Base-by-base conservation (phyloP, 2,797 vertebrate genomes). In the Knipowitschia caucasica region DNA sequence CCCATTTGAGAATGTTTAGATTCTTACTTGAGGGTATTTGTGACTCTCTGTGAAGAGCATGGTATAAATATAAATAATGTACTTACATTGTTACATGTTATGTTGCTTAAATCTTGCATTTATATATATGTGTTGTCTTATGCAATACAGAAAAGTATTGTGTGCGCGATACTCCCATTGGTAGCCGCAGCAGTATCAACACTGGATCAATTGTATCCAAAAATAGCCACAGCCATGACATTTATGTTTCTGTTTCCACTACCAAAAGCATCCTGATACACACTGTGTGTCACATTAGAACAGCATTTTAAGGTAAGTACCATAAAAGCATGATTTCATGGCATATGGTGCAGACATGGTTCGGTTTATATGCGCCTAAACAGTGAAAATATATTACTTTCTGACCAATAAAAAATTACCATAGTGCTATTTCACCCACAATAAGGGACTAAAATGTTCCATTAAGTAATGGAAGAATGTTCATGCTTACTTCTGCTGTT, bases 401-500 rank as follows among this genome's bases (percentile, higher is more conserved):
- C 9, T 5, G 38, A 40, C 4, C 15, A 18, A 18, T 39, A 7
- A 8, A 2, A 38, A 38, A 3, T 39, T 17, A 20, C n/a, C n/a
- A n/a, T n/a, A n/a, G n/a, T n/a, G n/a, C n/a, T n/a, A n/a, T n/a
- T n/a, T n/a, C n/a, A n/a, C n/a, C n/a, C n/a, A n/a, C n/a, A n/a
- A n/a, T n/a, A n/a, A n/a, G n/a, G n/a, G n/a, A n/a, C n/a, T n/a
- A n/a, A n/a, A n/a, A 44, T n/a, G 23, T 6, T n/a, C 14, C 6
- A 44, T 26, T 18, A 29, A 27, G 25, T 5, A 46, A 47, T 18
- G 7, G 21, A 11, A 10, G 36, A 21, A 39, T 39, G 4, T 3
- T 11, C 5, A 1, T 39, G 18, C 46, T 89, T 90, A 92, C 89
- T 89, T 90, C 87, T 81, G 56, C 85, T 81, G 54, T 89, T 88